These are phyloP conservation scores for Pseudolycoriella hygida DNA, from an alignment of 2,888 invertebrate species.

Conservation along the genomic window DNA sequence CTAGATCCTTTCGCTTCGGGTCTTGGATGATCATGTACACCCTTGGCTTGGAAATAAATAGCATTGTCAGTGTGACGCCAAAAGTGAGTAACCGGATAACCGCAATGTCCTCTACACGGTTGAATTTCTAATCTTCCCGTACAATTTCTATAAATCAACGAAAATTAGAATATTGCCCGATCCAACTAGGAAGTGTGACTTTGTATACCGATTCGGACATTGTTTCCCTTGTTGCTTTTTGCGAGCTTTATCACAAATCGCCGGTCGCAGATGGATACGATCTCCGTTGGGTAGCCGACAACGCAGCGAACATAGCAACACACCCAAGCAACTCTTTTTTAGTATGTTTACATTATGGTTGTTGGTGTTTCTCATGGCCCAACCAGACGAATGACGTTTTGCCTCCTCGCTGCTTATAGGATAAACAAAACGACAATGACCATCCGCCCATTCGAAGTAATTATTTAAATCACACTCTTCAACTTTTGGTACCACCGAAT, in stretches of 20 bases:
- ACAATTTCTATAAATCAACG: neutral
- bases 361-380: slow-evolving; percentile 98
- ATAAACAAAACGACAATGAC: slow-evolving; percentile 80
- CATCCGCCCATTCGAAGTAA: slow-evolving; percentile 91
- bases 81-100: slow-evolving; percentile 95
- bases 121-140: slow-evolving; percentile 72
- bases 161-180: neutral
- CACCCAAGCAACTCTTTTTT: slow-evolving; percentile 83
- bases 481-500: slow-evolving; percentile 74
- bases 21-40: slow-evolving; percentile 83
- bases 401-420: slow-evolving; percentile 75
- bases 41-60: slow-evolving; percentile 93
- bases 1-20: slow-evolving; percentile 87
- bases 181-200: neutral
- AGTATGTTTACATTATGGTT: slow-evolving; percentile 91
- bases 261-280: slow-evolving; percentile 74
- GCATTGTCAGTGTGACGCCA: slow-evolving; percentile 90
- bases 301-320: slow-evolving; percentile 70
- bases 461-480: slow-evolving; percentile 48
- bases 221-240: slow-evolving; percentile 74
- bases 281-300: slow-evolving; percentile 70
- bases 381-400: slow-evolving; percentile 80
- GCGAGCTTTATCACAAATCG: slow-evolving; percentile 92
- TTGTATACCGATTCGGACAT: slow-evolving; percentile 22
- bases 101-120: slow-evolving; percentile 88